Evolutionary conservation across 2,888 invertebrate genomes (phyloP).

Genomic region (Cerastoderma edule): DNA sequence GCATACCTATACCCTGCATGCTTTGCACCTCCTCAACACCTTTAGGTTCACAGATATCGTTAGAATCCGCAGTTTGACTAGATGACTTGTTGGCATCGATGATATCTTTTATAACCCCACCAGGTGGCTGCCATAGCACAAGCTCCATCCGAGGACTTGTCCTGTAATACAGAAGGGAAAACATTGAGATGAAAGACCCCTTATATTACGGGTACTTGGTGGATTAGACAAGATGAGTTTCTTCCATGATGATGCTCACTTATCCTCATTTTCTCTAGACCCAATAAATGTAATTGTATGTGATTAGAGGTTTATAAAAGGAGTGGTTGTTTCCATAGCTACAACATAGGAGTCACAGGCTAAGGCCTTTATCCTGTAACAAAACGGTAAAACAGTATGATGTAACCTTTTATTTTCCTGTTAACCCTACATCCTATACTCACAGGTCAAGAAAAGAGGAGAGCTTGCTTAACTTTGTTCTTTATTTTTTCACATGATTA

Average conservation of each 20-base stretch:
- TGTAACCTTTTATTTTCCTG: too few species aligned
- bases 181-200: background rate
- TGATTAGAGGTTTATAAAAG: background rate
- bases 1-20: background rate
- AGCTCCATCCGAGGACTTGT: slow-evolving; percentile 38
- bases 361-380: too few species aligned
- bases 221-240: background rate
- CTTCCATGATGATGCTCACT: background rate
- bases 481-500: too few species aligned
- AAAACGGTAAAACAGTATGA: too few species aligned
- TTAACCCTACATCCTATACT: too few species aligned
- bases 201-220: background rate
- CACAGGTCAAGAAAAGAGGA: too few species aligned
- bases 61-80: slow-evolving; percentile 1
- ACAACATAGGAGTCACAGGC: too few species aligned
- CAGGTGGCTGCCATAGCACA: slow-evolving; percentile 49
- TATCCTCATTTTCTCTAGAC: background rate
- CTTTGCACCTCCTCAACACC: slow-evolving; percentile 1
- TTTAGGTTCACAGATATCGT: background rate
- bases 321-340: background rate
- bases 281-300: background rate
- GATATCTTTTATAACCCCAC: slow-evolving; percentile 16
- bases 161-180: slow-evolving; percentile 13
- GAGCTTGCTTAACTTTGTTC: too few species aligned
- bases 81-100: slow-evolving; percentile 6